Base-by-base conservation (phyloP, 1,140 invertebrate genomes). In the Drosophila nasuta region DNA sequence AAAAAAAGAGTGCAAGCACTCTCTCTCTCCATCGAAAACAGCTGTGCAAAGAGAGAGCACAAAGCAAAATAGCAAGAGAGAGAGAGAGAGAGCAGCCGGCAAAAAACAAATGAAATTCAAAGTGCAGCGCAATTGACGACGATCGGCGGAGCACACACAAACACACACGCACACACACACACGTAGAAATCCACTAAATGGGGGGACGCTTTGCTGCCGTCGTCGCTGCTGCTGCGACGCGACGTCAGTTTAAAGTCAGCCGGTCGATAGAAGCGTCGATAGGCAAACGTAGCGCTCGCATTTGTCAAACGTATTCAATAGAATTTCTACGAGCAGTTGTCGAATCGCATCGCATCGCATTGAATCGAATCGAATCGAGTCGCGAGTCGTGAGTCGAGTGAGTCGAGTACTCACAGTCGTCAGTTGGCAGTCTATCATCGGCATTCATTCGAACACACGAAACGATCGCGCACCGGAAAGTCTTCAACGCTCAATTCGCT, bases 101-200 rank as follows among this genome's bases (percentile, higher is more conserved):
- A 74, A 35, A 43, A 41, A 43, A 43, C 52, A 56, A 82, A 69
- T 65, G 49, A 63, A 76, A 59, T 81, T 79, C 79, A 75, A 88
- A 87, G 85, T 88, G 85, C 85, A 88, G 65, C 81, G 81, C 77
- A 81, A 88, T 85, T 88, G 85, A 79, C 62, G 85, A 79, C 62
- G 74, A 76, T 59, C 74, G 69, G 28, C 13, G 17, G 17, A 51
- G 54, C 70, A 56, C 25, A 10, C 6, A 38, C 52, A 72, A 45
- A 28, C 25, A 69, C 25, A 69, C 41, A 20, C 66, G 52, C 30
- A 52, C 38, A 28, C 30, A 28, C 30, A 71, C 20, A 68, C 38
- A 17, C 66, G 51, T 15, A 68, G 25, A 25, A 33, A 33, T 6
- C 0, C 15, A 62, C 15, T 28, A 35, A 25, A 6, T 48, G 33